phyloP scores from a whole-genome alignment of 2,797 vertebrate species.

The Galago senegalensis region DNA sequence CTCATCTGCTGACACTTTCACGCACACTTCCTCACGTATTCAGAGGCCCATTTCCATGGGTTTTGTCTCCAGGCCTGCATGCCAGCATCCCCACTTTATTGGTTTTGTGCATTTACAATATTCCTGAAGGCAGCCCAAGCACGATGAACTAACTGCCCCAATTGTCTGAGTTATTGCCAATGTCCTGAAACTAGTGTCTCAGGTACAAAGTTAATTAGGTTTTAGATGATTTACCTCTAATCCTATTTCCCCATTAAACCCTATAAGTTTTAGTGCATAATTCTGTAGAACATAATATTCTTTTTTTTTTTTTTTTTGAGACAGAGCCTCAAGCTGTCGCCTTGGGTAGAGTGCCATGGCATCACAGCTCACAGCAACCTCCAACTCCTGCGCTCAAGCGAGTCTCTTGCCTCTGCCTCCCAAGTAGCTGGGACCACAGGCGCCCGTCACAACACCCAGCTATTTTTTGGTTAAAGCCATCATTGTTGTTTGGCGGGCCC shows the following conservation, averaged over 20 bases:
- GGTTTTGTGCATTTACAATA: neutral
- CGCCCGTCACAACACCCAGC: too few relatives aligned
- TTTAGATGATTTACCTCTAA: constrained; percentile 34
- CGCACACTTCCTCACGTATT: neutral
- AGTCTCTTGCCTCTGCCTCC: too few relatives aligned
- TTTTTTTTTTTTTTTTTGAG: neutral
- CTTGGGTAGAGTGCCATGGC: too few relatives aligned
- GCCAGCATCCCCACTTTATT: neutral
- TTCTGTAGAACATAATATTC: constrained; percentile 26
- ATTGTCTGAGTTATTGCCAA: neutral
- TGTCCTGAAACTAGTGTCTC: neutral
- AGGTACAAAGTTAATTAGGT: constrained; percentile 18
- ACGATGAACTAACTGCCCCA: neutral
- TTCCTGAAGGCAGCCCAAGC: neutral
- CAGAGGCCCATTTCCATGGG: neutral
- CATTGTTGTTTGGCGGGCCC: too few relatives aligned
- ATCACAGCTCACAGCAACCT: too few relatives aligned
- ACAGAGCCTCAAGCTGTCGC: too few relatives aligned
- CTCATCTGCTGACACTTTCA: neutral
- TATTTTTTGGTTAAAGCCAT: too few relatives aligned
- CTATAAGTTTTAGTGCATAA: constrained; percentile 17
- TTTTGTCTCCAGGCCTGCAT: neutral
- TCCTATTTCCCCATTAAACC: neutral
- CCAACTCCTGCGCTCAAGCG: too few relatives aligned
- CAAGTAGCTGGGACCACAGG: too few relatives aligned